phyloP scores from a whole-genome alignment of 1,140 invertebrate species.

The Atta colombica region DNA sequence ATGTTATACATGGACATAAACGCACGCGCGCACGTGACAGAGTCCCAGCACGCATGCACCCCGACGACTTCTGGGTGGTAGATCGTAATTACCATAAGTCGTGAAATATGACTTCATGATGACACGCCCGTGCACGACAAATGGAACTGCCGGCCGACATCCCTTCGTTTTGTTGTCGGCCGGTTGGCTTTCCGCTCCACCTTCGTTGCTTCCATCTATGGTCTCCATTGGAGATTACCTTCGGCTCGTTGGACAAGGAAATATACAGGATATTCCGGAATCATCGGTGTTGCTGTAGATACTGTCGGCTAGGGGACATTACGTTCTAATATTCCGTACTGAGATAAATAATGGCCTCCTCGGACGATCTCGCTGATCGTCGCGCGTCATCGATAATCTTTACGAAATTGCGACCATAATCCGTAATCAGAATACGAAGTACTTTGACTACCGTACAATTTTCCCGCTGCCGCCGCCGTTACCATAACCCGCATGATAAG shows the following conservation, averaged over 20 bases:
- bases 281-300: background rate
- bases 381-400: conserved; percentile 8
- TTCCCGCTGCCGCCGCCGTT: background rate
- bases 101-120: conserved; percentile 86
- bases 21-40: conserved; percentile 71
- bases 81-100: conserved; percentile 85
- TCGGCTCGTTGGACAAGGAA: conserved; percentile 24
- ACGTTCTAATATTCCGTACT: background rate
- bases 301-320: background rate
- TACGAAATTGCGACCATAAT: conserved; percentile 23
- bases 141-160: conserved; percentile 78
- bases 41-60: conserved; percentile 73
- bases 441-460: conserved; percentile 27
- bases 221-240: background rate
- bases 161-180: conserved; percentile 36
- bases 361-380: background rate
- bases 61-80: conserved; percentile 82
- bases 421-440: conserved; percentile 2
- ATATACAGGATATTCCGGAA: conserved; percentile 27
- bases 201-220: background rate
- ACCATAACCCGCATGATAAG: background rate
- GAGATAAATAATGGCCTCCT: background rate
- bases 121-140: conserved; percentile 80
- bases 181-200: conserved; percentile 15
- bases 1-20: conserved; percentile 14